Conservation (phyloP, 2,888 invertebrate species). For the Leucophenga montana region DNA sequence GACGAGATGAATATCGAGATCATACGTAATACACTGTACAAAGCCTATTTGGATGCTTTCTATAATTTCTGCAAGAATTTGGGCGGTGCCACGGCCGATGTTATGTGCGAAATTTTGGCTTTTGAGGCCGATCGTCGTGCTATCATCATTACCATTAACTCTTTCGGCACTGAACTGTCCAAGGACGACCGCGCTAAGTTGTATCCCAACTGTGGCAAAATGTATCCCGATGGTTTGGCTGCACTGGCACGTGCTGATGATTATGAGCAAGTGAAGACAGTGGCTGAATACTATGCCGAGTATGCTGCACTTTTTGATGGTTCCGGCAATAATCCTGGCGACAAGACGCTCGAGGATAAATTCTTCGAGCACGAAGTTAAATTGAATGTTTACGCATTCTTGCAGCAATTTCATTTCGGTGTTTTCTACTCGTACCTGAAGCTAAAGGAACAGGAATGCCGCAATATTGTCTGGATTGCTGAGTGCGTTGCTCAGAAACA, state of each 20-base stretch:
- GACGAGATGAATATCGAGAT: no score
- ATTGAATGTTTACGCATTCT: slow-evolving; percentile 92
- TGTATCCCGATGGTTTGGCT: slow-evolving; percentile 93
- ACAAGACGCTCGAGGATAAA: slow-evolving; percentile 91
- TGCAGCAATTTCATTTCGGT: slow-evolving; percentile 98
- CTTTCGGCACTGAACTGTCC: slow-evolving; percentile 94
- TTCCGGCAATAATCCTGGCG: slow-evolving; percentile 79
- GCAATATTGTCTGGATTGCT: slow-evolving; percentile 99
- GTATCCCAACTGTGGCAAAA: slow-evolving; percentile 93
- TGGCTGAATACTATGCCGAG: slow-evolving; percentile 94
- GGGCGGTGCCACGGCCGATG: no score
- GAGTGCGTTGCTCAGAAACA: slow-evolving; percentile 99
- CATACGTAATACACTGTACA: no score
- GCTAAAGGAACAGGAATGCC: slow-evolving; percentile 96
- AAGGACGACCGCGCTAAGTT: no score
- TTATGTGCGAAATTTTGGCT: no score
- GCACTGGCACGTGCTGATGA: slow-evolving; percentile 93
- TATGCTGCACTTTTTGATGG: slow-evolving; percentile 92
- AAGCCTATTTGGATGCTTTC: no score
- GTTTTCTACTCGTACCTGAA: slow-evolving; percentile 98
- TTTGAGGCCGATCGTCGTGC: no score
- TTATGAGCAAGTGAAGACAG: slow-evolving; percentile 95
- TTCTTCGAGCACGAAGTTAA: slow-evolving; percentile 80
- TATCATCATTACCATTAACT: no score
- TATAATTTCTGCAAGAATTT: no score